Percentiles rank a stretch among this genome's conserved stretches.
These are phyloP conservation scores for Acanthosoma haemorrhoidale DNA, from an alignment of 2,888 invertebrate species.

Conservation along the genomic window DNA sequence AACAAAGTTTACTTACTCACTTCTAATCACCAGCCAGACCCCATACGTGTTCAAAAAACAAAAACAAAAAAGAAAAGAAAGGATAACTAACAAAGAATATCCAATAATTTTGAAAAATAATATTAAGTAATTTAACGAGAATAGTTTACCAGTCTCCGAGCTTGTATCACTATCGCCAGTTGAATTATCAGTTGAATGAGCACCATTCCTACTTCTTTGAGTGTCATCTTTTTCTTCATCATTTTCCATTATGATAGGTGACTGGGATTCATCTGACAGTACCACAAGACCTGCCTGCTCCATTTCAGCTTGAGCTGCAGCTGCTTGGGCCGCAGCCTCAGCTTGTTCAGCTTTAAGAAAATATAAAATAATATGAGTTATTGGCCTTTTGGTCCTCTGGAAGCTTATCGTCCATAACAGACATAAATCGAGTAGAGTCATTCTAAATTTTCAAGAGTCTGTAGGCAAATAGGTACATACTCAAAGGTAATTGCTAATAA, in stretches of 20 bases:
- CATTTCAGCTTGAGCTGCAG: constrained; percentile 37
- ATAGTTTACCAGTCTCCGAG: not conserved
- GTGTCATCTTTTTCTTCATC: constrained; percentile 26
- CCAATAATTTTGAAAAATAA: not conserved
- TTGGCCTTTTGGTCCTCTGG: too few species aligned
- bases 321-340: constrained; percentile 32
- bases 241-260: constrained; percentile 35
- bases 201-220: constrained; percentile 31
- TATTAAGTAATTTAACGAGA: not conserved
- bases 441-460: too few species aligned
- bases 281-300: constrained; percentile 45
- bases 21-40: not conserved
- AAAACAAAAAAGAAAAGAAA: too few species aligned
- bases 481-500: too few species aligned
- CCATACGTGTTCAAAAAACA: not conserved
- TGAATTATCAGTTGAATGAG: constrained; percentile 37
- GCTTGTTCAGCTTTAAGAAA: constrained; percentile 27
- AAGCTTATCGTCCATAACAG: too few species aligned
- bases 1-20: not conserved
- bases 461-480: too few species aligned
- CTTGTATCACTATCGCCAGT: constrained; percentile 15
- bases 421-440: too few species aligned
- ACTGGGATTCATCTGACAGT: constrained; percentile 45
- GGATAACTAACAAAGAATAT: too few species aligned
- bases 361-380: too few species aligned